Base-by-base conservation (phyloP, 2,113 vertebrate genomes). In the Hyperopisus bebe region DNA sequence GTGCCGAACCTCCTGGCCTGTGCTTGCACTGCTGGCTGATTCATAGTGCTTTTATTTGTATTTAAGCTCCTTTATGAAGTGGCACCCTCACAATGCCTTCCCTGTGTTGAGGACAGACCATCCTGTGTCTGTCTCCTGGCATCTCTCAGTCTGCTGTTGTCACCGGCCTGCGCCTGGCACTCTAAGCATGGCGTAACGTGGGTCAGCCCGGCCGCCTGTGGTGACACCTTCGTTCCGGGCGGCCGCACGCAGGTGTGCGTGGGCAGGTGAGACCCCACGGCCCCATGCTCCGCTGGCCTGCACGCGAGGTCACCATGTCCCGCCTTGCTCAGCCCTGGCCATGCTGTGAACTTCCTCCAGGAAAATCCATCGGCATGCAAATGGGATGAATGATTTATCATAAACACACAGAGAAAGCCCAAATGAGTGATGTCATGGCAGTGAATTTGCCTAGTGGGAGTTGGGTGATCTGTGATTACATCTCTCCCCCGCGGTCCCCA, bases 381-480 rank as follows among this genome's bases (percentile, higher is more conserved):
- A 89, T 89, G 74, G 80, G 77, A n/a, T 82, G 35, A 27, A 46
- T 50, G 47, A 53, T 82, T 55, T 39, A 55, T 39, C 70, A 89
- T 89, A 51, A 53, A 89, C 47, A 35, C 31, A 24, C 31, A 51
- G 48, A 50, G 46, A 50, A 55, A 50, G 47, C 46, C 44, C n/a
- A 46, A 86, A 27, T 48, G 66, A 80, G 35, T 51, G 66, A 48
- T 62, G 35, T 39, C 47, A 55, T 46, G 66, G 74, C 46, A 35
- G 31, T 82, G 35, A 44, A 89, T 83, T 80, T 55, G 88, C 66
- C 47, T 51, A 50, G 50, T n/a, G 80, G 74, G 48, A 89, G 74
- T 53, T 83, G n/a, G n/a, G 6, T 44, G 44, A 39, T 82, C 19
- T 82, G 88, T 24, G 35, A 70, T 83, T 21, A 3, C 48, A n/a